A percentile compares a stretch with the other conserved stretches of the same genome.
phyloP scores from a whole-genome alignment of 2,888 invertebrate species.

The Serrognathus titanus region DNA sequence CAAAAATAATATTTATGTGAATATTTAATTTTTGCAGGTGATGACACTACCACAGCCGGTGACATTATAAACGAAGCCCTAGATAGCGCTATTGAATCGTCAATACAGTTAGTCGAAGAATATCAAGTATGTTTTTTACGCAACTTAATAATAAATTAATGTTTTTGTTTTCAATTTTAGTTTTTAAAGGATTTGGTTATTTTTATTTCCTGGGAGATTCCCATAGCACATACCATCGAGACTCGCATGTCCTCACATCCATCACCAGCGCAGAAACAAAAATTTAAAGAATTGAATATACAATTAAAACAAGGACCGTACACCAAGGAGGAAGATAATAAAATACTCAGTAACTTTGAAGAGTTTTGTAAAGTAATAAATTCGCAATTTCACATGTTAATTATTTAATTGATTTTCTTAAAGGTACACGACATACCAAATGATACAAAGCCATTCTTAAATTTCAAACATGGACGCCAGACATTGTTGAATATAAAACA shows the following conservation, averaged over 20 bases:
- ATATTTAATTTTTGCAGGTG: too few relatives aligned
- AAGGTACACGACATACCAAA: constrained; percentile 8
- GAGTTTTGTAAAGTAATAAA: constrained; percentile 9
- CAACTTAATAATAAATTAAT: neutral
- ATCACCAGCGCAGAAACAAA: neutral
- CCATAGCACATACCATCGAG: constrained; percentile 6
- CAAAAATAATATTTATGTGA: too few relatives aligned
- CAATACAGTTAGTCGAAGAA: too few relatives aligned
- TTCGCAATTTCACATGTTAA: neutral
- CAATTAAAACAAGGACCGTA: constrained; percentile 3
- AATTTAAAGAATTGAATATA: constrained; percentile 4
- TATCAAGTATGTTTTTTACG: too few relatives aligned
- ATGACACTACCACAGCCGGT: too few relatives aligned
- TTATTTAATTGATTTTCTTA: neutral
- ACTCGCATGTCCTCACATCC: constrained; percentile 7
- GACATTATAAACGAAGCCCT: too few relatives aligned
- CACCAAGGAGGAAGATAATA: constrained; percentile 7
- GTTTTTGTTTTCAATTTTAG: neutral
- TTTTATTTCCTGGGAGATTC: constrained; percentile 5
- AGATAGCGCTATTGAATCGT: too few relatives aligned
- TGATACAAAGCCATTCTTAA: constrained; percentile 12
- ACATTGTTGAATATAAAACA: constrained; percentile 3
- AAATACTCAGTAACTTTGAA: constrained; percentile 9
- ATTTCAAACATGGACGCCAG: neutral
- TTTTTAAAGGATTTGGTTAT: too few relatives aligned